phyloP scores from a whole-genome alignment of 1,140 invertebrate species.

The Gerris buenoi region DNA sequence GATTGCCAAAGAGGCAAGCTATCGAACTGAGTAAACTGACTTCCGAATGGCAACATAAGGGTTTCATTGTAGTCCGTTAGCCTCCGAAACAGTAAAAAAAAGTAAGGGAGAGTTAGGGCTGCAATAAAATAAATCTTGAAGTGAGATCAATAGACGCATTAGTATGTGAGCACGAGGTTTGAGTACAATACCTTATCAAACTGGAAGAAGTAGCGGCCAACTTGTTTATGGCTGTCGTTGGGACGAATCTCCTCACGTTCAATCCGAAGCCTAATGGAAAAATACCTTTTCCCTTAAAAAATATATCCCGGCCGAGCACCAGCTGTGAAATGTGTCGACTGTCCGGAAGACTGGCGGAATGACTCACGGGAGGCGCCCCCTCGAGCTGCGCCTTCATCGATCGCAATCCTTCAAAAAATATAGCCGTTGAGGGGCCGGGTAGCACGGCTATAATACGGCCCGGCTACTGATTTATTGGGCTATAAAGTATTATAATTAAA shows the following conservation, averaged over 20 bases:
- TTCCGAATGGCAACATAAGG: no score
- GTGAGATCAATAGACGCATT: no score
- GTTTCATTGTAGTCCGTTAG: no score
- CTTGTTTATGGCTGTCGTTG: background rate
- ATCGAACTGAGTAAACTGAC: no score
- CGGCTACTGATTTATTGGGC: conserved; percentile 18
- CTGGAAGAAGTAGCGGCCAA: background rate
- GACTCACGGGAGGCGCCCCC: background rate
- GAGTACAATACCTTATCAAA: background rate
- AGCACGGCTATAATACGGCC: conserved; percentile 17
- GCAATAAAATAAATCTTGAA: no score
- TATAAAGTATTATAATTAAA: conserved; percentile 23
- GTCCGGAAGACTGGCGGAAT: conserved; percentile 2
- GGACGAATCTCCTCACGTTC: background rate
- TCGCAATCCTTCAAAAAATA: conserved; percentile 16
- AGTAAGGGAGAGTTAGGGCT: no score
- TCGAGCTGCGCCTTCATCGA: conserved; percentile 3
- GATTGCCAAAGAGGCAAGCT: no score
- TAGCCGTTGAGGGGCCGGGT: conserved; percentile 3
- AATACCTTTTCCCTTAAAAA: background rate
- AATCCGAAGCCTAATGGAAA: background rate
- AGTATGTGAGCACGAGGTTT: no score
- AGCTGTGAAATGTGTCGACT: background rate
- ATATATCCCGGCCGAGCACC: background rate
- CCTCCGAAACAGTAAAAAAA: no score